phyloP scores from a whole-genome alignment of 2,888 invertebrate species.

The Callyntrura guangdongensis region DNA sequence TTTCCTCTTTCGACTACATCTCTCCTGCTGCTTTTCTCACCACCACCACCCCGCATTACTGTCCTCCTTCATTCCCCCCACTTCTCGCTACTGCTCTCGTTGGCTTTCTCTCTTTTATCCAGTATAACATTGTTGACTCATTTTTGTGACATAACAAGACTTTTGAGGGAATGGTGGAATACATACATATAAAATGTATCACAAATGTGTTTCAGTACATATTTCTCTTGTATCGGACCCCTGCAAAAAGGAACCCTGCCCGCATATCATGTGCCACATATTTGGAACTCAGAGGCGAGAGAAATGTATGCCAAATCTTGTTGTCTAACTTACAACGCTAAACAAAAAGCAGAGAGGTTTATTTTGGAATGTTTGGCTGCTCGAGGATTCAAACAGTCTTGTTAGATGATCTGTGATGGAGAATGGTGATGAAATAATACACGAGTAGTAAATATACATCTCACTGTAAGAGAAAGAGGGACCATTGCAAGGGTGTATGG shows the following conservation, averaged over 20 bases:
- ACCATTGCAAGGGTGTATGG: not conserved
- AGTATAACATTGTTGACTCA: slow-evolving; percentile 4
- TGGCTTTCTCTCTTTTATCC: not conserved
- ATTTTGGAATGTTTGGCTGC: slow-evolving; percentile 41
- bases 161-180: slow-evolving; percentile 11
- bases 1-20: slow-evolving; percentile 36
- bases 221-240: not conserved
- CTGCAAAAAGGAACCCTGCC: not conserved
- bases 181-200: slow-evolving; percentile 11
- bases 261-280: slow-evolving; percentile 32
- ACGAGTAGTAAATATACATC: slow-evolving; percentile 8
- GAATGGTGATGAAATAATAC: slow-evolving; percentile 11
- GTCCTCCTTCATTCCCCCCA: not conserved
- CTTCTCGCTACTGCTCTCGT: not conserved
- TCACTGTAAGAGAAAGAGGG: not conserved
- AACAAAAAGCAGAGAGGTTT: not conserved
- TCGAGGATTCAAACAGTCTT: slow-evolving; percentile 36
- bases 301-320: slow-evolving; percentile 25
- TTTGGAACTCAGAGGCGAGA: not conserved
- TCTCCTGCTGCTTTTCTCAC: slow-evolving; percentile 22
- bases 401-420: slow-evolving; percentile 46
- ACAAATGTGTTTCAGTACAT: not conserved
- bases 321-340: slow-evolving; percentile 1
- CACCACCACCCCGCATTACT: not conserved
- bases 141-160: slow-evolving; percentile 36